Evolutionary conservation across 2,888 invertebrate species (phyloP).

Genomic region (Rugalucina vietnamica): DNA sequence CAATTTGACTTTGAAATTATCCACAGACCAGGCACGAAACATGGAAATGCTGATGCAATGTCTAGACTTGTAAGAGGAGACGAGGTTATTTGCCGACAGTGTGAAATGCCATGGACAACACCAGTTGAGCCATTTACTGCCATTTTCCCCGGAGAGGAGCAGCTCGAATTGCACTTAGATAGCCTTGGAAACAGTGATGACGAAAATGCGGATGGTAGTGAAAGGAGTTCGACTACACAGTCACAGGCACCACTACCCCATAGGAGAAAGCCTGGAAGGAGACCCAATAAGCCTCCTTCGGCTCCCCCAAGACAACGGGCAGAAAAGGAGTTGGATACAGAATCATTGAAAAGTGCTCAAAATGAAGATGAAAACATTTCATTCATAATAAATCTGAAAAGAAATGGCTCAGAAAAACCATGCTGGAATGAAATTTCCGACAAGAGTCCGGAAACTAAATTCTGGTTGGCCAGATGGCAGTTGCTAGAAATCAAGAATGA

Average conservation of each 20-base stretch:
- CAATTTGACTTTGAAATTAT: conserved; percentile 48
- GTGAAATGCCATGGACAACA: conserved; percentile 21
- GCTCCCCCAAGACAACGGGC: neutral
- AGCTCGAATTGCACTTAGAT: neutral
- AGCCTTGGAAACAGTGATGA: neutral
- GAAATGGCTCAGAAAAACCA: conserved; percentile 2
- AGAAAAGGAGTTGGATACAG: neutral
- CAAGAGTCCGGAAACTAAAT: conserved; percentile 19
- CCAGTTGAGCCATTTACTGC: neutral
- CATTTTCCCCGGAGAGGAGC: neutral
- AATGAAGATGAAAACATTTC: neutral
- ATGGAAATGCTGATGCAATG: conserved; percentile 39
- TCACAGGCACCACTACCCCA: neutral
- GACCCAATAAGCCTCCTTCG: neutral
- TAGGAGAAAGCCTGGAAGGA: neutral
- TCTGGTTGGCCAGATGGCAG: conserved; percentile 38
- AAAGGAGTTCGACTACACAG: neutral
- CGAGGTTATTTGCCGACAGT: conserved; percentile 33
- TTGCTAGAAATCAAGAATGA: conserved; percentile 29
- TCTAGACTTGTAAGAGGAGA: conserved; percentile 37
- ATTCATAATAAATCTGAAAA: neutral
- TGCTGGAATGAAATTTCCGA: conserved; percentile 12
- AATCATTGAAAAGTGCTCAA: neutral
- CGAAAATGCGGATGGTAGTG: neutral
- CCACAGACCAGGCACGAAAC: conserved; percentile 46